These are phyloP conservation scores for Polydrusus pterygomalis DNA, from an alignment of 2,888 invertebrate genomes.

Conservation along the genomic window DNA sequence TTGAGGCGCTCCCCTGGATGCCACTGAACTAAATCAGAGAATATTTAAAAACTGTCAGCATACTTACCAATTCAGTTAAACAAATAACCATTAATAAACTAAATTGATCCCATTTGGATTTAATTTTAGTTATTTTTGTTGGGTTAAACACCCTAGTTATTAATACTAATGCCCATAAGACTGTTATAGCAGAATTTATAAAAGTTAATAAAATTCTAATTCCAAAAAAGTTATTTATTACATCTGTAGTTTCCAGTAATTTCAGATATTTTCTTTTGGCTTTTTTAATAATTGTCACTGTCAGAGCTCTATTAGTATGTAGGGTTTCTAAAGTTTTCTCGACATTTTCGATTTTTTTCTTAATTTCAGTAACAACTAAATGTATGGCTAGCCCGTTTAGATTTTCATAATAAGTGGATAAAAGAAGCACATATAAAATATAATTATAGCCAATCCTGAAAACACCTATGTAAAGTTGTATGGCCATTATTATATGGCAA, in stretches of 20 bases:
- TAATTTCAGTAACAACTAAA: background rate
- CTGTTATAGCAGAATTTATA: constrained; percentile 3
- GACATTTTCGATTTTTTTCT: constrained; percentile 16
- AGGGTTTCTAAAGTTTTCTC: constrained; percentile 7
- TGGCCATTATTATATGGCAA: background rate
- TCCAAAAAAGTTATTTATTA: constrained; percentile 36
- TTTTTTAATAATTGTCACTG: background rate
- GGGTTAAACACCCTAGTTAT: background rate
- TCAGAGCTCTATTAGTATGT: background rate
- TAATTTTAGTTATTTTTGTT: background rate
- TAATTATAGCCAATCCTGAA: background rate
- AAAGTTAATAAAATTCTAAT: constrained; percentile 28
- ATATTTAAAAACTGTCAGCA: too few relatives aligned
- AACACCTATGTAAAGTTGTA: background rate
- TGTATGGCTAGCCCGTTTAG: constrained; percentile 10
- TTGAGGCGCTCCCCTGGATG: too few relatives aligned
- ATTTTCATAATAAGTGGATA: constrained; percentile 24
- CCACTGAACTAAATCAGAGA: too few relatives aligned
- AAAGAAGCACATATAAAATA: background rate
- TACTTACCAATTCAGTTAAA: background rate
- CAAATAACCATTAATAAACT: background rate
- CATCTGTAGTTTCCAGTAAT: background rate
- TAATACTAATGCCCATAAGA: constrained; percentile 20
- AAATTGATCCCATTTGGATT: background rate
- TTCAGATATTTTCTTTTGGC: constrained; percentile 31